Evolutionary conservation across 2,797 vertebrate species (phyloP).

Genomic region (Emys orbicularis): DNA sequence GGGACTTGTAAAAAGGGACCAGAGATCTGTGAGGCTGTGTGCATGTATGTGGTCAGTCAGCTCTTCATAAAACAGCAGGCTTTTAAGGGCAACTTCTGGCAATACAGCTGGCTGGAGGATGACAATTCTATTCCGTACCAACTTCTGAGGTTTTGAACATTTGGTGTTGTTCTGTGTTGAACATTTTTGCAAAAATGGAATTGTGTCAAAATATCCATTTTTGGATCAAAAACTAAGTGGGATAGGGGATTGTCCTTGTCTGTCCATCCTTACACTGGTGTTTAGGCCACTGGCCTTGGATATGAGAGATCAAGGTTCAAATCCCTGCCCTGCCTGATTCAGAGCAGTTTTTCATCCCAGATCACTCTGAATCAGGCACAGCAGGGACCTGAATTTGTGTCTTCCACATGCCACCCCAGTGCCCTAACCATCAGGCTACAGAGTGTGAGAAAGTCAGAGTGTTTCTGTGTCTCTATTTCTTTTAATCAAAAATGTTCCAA

Average conservation of each 20-base stretch:
- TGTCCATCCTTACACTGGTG: background rate
- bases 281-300: background rate
- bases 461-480: background rate
- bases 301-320: background rate
- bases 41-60: background rate
- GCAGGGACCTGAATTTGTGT: background rate
- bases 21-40: background rate
- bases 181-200: background rate
- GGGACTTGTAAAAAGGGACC: background rate
- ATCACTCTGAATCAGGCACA: background rate
- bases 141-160: background rate
- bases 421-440: background rate
- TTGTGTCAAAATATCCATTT: background rate
- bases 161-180: background rate
- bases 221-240: too few relatives aligned
- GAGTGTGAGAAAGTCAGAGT: background rate
- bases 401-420: background rate
- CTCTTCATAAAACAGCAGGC: background rate
- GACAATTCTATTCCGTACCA: background rate
- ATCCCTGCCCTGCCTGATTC: background rate
- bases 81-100: background rate
- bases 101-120: background rate
- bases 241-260: background rate
- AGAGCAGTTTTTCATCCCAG: background rate
- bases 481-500: background rate